Percentiles rank a stretch among this genome's conserved stretches.
Conservation (phyloP, 2,797 vertebrate genomes). For the Amniataba percoides region DNA sequence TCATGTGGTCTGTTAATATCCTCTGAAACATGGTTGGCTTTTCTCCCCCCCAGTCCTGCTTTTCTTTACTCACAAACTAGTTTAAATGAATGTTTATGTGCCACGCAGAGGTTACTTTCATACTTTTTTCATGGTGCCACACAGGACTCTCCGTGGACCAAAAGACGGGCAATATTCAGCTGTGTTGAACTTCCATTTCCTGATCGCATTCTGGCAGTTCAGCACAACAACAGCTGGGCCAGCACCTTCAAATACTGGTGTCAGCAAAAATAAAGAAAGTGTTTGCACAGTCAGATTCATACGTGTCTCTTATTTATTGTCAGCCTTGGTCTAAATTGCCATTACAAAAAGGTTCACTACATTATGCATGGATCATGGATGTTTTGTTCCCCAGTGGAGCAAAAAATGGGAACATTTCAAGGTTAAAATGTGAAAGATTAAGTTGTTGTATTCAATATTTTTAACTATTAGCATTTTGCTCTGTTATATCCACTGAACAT, state of each 20-base stretch:
- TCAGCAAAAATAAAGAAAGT: conserved; percentile 59
- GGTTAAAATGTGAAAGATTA: no score
- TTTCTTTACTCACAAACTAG: not conserved
- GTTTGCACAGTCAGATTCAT: conserved; percentile 26
- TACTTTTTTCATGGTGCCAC: not conserved
- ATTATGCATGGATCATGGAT: not conserved
- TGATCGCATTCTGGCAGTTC: conserved; percentile 53
- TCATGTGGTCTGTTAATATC: conserved; percentile 25
- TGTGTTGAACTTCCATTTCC: conserved; percentile 61
- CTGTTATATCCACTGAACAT: not conserved
- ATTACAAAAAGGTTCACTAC: not conserved
- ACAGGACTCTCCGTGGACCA: conserved; percentile 9
- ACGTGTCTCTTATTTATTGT: conserved; percentile 5
- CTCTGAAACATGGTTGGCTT: conserved; percentile 12
- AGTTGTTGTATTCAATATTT: not conserved
- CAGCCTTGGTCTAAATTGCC: not conserved
- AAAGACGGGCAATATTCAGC: conserved; percentile 13
- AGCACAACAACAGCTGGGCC: conserved; percentile 64
- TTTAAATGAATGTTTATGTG: not conserved
- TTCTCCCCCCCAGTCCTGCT: not conserved
- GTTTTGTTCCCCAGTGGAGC: not conserved
- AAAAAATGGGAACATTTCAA: conserved; percentile 1
- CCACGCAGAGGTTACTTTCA: not conserved
- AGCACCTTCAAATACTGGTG: conserved; percentile 19
- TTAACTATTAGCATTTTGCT: not conserved